These are phyloP conservation scores for Pygoscelis adeliae DNA, from an alignment of 2,113 vertebrate genomes.

Conservation along the genomic window DNA sequence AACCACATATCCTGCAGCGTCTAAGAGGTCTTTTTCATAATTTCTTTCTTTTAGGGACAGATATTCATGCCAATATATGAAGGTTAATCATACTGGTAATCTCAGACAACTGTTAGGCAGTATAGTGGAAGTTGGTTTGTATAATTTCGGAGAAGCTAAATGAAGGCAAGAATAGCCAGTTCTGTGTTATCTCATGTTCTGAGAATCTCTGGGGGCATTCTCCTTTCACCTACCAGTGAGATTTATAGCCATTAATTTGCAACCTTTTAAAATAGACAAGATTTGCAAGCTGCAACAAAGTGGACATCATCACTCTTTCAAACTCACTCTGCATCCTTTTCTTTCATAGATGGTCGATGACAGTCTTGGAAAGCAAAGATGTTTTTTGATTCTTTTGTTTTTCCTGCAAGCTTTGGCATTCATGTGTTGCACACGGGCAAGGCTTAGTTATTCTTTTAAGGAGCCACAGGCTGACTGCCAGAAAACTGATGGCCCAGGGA, in stretches of 20 bases:
- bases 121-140: background rate
- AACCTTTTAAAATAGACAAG: background rate
- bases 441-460: background rate
- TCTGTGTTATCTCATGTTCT: background rate
- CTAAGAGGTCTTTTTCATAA: background rate
- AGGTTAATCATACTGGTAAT: background rate
- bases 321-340: background rate
- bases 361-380: background rate
- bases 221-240: background rate
- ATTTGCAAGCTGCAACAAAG: background rate
- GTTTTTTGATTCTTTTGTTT: background rate
- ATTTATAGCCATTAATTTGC: background rate
- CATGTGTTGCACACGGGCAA: background rate
- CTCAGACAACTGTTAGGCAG: background rate
- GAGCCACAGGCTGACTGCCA: background rate
- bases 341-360: background rate
- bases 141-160: background rate
- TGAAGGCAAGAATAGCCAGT: background rate
- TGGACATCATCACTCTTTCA: background rate
- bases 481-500: background rate
- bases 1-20: background rate
- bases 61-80: background rate
- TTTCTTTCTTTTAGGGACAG: background rate
- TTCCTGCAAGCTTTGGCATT: background rate
- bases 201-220: background rate